Evolutionary conservation across 2,797 vertebrate species (phyloP), one percentile per base, ranked within the genome.

Genomic region (Cossypha dichroa): DNA sequence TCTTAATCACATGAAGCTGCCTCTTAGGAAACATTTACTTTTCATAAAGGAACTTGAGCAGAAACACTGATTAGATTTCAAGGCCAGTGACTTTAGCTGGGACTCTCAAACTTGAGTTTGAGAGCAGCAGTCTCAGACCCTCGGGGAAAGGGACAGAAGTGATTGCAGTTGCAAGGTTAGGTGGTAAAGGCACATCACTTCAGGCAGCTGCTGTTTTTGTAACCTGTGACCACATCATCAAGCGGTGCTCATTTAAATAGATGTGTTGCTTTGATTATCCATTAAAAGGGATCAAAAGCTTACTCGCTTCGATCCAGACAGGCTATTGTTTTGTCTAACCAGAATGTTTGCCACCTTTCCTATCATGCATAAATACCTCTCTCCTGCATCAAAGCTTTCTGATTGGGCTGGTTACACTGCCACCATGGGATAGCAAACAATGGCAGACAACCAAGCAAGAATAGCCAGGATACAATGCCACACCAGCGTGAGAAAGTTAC

Each of bases 401-500:
- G 92, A 96, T 93, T 51, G 90, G 90, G 97, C 95, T 98, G 95
- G 98, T 98, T 98, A 98, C 97, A 96, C 94, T 86, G 95, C 98
- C 97, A 98, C 96, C 97, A 97, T n/a, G 96, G 97, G 94, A 98
- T 2, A 98, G 97, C 93, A 97, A 98, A 98, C 98, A 97, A 96
- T 97, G 94, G 97, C 96, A 97, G 97, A 97, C 96, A 94, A 97
- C 96, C 97, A 97, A 97, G 96, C 95, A 96, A 96, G 95, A 96
- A 93, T 49, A 84, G 96, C 97, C 94, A 97, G 97, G 97, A 97
- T 60, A 96, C 93, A 97, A 97, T 92, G 97, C 97, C 97, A 89
- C 82, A 88, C 72, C 97, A 96, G 98, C 98, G 98, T 99, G 98
- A 97, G 98, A 99, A 99, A 98, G 95, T 96, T 87, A 96, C 94